These are phyloP conservation scores for Mayetiola destructor DNA, from an alignment of 2,888 invertebrate species.

Conservation along the genomic window DNA sequence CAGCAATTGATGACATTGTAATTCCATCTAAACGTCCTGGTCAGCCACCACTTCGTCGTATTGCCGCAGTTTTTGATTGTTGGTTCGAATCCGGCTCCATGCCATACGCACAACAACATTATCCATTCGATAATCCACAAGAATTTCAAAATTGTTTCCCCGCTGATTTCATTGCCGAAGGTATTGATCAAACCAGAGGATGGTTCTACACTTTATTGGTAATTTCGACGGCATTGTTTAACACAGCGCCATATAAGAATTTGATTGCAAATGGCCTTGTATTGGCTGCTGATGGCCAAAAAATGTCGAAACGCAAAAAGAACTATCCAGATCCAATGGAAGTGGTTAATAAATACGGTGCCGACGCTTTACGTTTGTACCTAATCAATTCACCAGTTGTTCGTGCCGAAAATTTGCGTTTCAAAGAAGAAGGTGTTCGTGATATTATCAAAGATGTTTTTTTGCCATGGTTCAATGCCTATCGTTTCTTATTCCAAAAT, in stretches of 20 bases:
- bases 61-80: constrained; percentile 95
- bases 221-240: constrained; percentile 86
- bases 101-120: constrained; percentile 96
- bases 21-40: constrained; percentile 81
- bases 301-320: constrained; percentile 98
- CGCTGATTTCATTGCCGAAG: constrained; percentile 99
- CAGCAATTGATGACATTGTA: constrained; percentile 78
- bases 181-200: constrained; percentile 93
- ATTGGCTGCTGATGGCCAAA: constrained; percentile 92
- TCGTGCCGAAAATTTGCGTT: constrained; percentile 86
- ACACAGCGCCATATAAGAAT: constrained; percentile 95
- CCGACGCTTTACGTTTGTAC: constrained; percentile 91
- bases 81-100: constrained; percentile 99
- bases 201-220: constrained; percentile 99
- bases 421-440: constrained; percentile 93
- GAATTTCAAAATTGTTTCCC: constrained; percentile 86
- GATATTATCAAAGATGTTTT: constrained; percentile 93
- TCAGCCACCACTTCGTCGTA: constrained; percentile 66
- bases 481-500: constrained; percentile 87
- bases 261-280: constrained; percentile 92
- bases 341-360: constrained; percentile 82
- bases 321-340: constrained; percentile 96
- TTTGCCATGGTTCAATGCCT: constrained; percentile 91
- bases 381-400: constrained; percentile 97
- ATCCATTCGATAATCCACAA: constrained; percentile 84